These are phyloP conservation scores for Schizopygopsis pylzovi DNA, from an alignment of 2,797 vertebrate species.

Conservation along the genomic window DNA sequence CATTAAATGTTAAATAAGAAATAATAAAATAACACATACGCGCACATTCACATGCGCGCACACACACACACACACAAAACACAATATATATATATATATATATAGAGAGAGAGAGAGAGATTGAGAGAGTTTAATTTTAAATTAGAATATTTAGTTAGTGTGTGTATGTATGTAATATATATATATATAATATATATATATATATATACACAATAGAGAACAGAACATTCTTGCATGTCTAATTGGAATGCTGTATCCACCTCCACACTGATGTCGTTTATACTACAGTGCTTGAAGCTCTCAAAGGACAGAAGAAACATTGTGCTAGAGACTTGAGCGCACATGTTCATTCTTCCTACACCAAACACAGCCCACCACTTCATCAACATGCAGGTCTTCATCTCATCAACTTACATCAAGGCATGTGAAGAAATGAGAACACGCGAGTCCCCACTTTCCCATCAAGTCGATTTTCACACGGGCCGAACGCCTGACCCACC, in stretches of 20 bases:
- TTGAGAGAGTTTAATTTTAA: too few relatives aligned
- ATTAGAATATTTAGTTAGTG: too few relatives aligned
- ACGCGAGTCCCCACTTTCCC: conserved; percentile 51
- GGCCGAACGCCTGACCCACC: conserved; percentile 39
- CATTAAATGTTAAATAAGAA: too few relatives aligned
- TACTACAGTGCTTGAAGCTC: neutral
- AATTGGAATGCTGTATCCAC: conserved; percentile 5
- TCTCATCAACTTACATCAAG: conserved; percentile 62
- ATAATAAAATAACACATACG: too few relatives aligned
- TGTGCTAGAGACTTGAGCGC: neutral
- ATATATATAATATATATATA: too few relatives aligned
- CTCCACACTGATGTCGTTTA: conserved; percentile 29
- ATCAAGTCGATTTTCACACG: conserved; percentile 34
- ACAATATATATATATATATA: too few relatives aligned
- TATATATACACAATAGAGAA: neutral
- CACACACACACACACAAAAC: too few relatives aligned
- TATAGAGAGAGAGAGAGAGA: too few relatives aligned
- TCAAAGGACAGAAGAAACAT: conserved; percentile 24
- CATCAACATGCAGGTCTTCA: conserved; percentile 70
- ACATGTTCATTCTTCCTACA: conserved; percentile 29
- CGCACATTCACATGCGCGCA: too few relatives aligned
- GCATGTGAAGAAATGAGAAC: conserved; percentile 62
- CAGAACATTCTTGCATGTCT: neutral
- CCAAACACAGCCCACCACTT: conserved; percentile 1
- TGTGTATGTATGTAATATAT: too few relatives aligned